phyloP scores from a whole-genome alignment of 1,140 invertebrate species.

The Cardiocondyla obscurior region DNA sequence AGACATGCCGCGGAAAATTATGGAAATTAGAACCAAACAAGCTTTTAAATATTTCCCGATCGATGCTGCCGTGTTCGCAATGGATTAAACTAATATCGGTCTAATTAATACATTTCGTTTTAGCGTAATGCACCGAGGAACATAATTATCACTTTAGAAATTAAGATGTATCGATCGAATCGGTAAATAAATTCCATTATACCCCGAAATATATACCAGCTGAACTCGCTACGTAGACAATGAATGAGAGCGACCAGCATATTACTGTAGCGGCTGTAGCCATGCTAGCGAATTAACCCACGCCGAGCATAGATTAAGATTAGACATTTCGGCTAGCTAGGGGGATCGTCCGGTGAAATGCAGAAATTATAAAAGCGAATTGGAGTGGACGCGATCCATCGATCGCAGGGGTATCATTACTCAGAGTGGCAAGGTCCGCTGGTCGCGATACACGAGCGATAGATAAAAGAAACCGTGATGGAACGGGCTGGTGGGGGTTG shows the following conservation, averaged over 20 bases:
- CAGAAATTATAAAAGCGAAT: constrained; percentile 21
- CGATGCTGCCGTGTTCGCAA: background rate
- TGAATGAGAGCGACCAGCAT: no score
- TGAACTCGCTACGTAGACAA: no score
- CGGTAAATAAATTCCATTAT: background rate
- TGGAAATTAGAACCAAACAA: constrained; percentile 60
- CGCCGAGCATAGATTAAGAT: background rate
- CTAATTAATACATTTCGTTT: background rate
- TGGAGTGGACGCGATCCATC: constrained; percentile 22
- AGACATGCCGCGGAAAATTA: constrained; percentile 57
- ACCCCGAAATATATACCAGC: no score
- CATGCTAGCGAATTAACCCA: background rate
- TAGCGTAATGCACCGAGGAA: background rate
- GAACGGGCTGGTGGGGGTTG: constrained; percentile 49
- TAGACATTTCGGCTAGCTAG: background rate
- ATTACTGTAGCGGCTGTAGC: background rate
- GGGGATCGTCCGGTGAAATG: background rate
- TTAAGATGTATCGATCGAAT: background rate
- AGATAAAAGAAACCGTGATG: constrained; percentile 63
- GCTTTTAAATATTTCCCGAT: constrained; percentile 39
- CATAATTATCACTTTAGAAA: background rate
- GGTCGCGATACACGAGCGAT: constrained; percentile 52
- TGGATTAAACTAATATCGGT: constrained; percentile 10
- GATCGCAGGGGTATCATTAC: constrained; percentile 56
- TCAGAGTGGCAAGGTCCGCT: constrained; percentile 42